Evolutionary conservation across 1,140 invertebrate species (phyloP).

Genomic region (Listronotus bonariensis): DNA sequence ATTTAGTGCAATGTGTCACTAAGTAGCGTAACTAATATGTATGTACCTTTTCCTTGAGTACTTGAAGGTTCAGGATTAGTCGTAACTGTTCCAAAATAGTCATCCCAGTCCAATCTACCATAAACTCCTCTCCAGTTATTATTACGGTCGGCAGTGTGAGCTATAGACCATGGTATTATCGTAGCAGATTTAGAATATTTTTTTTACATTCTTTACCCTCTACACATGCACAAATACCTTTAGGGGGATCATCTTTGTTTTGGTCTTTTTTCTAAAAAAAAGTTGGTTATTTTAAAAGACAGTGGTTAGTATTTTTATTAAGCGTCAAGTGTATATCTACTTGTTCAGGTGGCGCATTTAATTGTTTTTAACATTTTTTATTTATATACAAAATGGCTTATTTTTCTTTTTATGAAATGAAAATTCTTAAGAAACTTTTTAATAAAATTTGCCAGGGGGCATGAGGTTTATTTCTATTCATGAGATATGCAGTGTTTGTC

Average conservation of each 20-base stretch:
- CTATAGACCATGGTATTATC: conserved; percentile 87
- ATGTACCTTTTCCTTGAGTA: conserved; percentile 70
- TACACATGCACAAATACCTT: conserved; percentile 82
- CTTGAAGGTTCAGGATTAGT: conserved; percentile 93
- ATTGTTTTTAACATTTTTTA: too few relatives aligned
- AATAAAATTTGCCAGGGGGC: too few relatives aligned
- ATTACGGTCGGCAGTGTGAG: conserved; percentile 84
- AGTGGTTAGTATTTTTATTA: too few relatives aligned
- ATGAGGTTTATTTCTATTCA: too few relatives aligned
- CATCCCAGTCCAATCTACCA: conserved; percentile 81
- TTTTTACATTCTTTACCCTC: conserved; percentile 68
- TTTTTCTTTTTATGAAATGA: too few relatives aligned
- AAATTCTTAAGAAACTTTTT: too few relatives aligned
- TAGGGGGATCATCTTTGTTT: conserved; percentile 64
- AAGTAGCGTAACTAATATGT: not conserved
- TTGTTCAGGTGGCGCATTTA: too few relatives aligned
- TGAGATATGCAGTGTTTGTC: too few relatives aligned
- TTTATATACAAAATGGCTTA: too few relatives aligned
- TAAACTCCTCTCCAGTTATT: conserved; percentile 82
- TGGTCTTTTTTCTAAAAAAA: conserved; percentile 67
- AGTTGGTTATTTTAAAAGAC: too few relatives aligned
- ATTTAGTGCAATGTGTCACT: too few relatives aligned
- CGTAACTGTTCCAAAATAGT: conserved; percentile 82
- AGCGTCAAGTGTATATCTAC: too few relatives aligned
- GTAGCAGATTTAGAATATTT: conserved; percentile 74